These are phyloP conservation scores for Dissostichus mawsoni DNA, from an alignment of 2,113 vertebrate genomes.

Conservation along the genomic window DNA sequence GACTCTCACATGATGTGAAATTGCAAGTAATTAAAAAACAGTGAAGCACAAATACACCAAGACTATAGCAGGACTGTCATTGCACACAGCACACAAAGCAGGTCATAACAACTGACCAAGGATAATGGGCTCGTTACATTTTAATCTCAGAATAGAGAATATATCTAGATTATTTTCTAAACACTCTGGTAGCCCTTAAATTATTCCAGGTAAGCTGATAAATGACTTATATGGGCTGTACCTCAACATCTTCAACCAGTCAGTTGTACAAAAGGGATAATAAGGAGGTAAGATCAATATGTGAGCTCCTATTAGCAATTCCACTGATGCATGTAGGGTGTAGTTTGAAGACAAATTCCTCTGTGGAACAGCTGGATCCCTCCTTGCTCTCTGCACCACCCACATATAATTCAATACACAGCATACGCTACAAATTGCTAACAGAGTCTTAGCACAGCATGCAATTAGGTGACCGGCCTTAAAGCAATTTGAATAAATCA, in stretches of 20 bases:
- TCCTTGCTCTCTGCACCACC: not conserved
- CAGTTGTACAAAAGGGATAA: not conserved
- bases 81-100: not conserved
- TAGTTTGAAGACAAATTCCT: not conserved
- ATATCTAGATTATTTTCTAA: not conserved
- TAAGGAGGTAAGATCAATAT: not conserved
- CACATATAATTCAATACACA: conserved; percentile 11
- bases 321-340: not conserved
- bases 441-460: conserved; percentile 4
- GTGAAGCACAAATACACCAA: not conserved
- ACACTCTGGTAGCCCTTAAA: not conserved
- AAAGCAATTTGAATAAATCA: conserved; percentile 21
- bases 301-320: not conserved
- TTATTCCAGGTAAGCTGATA: not conserved
- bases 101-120: not conserved
- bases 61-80: not conserved
- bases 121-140: not conserved
- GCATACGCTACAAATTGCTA: not conserved
- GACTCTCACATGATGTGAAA: not conserved
- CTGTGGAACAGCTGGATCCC: conserved; percentile 16
- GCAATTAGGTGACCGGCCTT: conserved; percentile 10
- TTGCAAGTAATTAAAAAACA: not conserved
- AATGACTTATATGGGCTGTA: not conserved
- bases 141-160: not conserved
- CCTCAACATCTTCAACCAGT: not conserved